Evolutionary conservation across 2,113 vertebrate genomes (phyloP), one percentile per base, ranked within the genome.

Genomic region (Muntiacus muntjak): DNA sequence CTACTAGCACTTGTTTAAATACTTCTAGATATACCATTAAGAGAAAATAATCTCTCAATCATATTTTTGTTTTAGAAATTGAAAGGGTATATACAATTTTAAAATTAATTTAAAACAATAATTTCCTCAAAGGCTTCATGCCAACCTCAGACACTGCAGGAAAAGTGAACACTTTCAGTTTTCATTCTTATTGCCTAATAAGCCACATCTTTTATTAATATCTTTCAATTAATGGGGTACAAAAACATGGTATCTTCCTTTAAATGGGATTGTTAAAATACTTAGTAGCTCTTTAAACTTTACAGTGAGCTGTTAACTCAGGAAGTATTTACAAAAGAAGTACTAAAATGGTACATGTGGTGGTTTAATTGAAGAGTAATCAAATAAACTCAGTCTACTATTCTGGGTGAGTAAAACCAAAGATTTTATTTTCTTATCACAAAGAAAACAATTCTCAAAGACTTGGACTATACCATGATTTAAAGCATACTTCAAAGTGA

Each of bases 211-310:
- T 98, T 98, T 98, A 98, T 95, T 98, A 94, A 97, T 82, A 94
- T 3, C 36, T 98, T 96, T 97, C 83, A 97, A 87, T 93, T 98
- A 98, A 98, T 91, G 94, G 86, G 95, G 79, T 95, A 76, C 83
- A 97, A 98, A 98, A 98, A 55, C 95, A 98, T 11, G 52, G 47
- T 43, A 97, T 98, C 64, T 90, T 95, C 89, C 79, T 97, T 98
- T 91, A 98, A 92, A 98, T 1, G 98, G 91, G 26, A 88, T 78
- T 97, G 74, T 40, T 98, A 97, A 97, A 98, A 98, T 98, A 45
- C 84, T 98, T 98, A 98, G 98, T 28, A 96, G 97, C 36, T 93
- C 98, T 97, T 98, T 97, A 97, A 97, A 97, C 71, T 97, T 98
- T 98, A 98, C 87, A 84, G 62, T 88, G 94, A 93, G 89, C n/a